Percentiles rank a stretch among this genome's conserved stretches.
These are phyloP conservation scores for Timema cristinae DNA, from an alignment of 2,888 invertebrate genomes.

Conservation along the genomic window DNA sequence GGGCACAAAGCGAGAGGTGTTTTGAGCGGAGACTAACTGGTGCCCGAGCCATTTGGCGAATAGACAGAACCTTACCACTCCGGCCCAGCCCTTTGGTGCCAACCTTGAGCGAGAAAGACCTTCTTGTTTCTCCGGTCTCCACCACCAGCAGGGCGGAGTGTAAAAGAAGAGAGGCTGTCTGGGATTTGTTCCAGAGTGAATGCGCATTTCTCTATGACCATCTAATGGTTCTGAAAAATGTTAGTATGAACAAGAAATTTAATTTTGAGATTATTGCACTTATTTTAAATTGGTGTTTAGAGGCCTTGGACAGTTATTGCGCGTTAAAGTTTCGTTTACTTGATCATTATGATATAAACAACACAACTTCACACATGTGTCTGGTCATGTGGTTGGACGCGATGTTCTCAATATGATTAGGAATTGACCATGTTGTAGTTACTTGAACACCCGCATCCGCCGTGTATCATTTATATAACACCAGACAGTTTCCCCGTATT, in stretches of 20 bases:
- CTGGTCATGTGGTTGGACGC: too few species aligned
- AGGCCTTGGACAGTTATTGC: too few species aligned
- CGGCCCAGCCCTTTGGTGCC: conserved; percentile 30
- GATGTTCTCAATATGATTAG: too few species aligned
- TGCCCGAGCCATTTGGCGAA: conserved; percentile 28
- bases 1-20: conserved; percentile 42
- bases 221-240: conserved; percentile 58
- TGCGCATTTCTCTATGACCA: conserved; percentile 57
- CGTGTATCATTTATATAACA: too few species aligned
- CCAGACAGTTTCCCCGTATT: too few species aligned
- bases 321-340: too few species aligned
- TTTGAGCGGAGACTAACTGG: conserved; percentile 36
- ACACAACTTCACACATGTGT: too few species aligned
- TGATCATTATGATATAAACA: too few species aligned
- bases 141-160: conserved; percentile 38
- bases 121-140: conserved; percentile 34
- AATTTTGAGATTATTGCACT: background rate
- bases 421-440: too few species aligned
- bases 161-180: conserved; percentile 53
- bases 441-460: too few species aligned
- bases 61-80: conserved; percentile 31
- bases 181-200: conserved; percentile 60
- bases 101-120: conserved; percentile 35
- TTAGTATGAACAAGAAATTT: conserved; percentile 40
- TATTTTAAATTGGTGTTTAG: background rate